Evolutionary conservation across 1,140 invertebrate genomes (phyloP), one percentile per base, ranked within the genome.

Genomic region (Orius insidiosus): DNA sequence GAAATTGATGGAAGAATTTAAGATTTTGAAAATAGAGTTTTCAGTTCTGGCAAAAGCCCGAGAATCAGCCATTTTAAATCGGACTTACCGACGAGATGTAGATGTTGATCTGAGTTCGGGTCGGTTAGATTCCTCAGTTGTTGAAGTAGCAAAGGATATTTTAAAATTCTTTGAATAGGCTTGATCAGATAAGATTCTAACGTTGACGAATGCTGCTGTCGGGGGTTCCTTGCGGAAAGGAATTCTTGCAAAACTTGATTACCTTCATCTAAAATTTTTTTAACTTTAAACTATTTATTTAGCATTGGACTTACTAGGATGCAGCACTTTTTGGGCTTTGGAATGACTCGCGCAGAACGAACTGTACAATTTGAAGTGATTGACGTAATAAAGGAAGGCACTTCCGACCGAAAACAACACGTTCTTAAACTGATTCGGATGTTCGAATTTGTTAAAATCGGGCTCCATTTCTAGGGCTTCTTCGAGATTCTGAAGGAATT

Each of bases 311-410:
- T 85, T 74, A 96, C 89, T 92, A 56, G 89, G 89, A 76, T 95
- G 89, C 60, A 97, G 72, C 63, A 96, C 88, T 76, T 97, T 97
- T 71, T 97, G 92, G 55, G 93, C 90, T 71, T 96, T 92, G 54
- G 92, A 95, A 66, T 98, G 93, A 67, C 88, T 96, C 35, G 93
- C 93, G 69, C 92, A 97, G 69, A 97, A 98, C 50, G 93, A 95
- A 65, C 88, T 94, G 69, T 98, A 98, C 51, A 97, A 75, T 68
- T 97, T 97, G 71, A 98, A 97, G 68, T 97, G 88, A 69, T 96
- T 93, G 58, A 94, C 90, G 62, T 96, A 95, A 68, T 87, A 92
- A 52, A 97, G 77, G 66, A 97, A 97, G 59, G 93, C 88, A 64
- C 85, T 93, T 59, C 88, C 90, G 61, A 97, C 81, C 44, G 89